Conservation (phyloP, 1,140 invertebrate species). For the Plodia interpunctella region DNA sequence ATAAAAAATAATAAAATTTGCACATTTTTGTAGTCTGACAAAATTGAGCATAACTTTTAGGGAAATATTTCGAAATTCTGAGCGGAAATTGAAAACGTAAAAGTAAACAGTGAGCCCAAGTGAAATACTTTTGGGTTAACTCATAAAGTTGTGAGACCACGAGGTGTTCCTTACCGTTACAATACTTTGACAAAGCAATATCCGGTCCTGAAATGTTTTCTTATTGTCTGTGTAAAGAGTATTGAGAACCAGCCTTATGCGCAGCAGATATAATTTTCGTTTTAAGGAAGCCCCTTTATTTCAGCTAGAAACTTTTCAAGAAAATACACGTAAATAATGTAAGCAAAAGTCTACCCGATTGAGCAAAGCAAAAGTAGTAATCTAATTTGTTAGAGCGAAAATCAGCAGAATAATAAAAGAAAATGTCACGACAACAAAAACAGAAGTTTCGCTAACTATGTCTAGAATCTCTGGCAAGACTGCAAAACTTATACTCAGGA, state of each 20-base stretch:
- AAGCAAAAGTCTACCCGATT: background rate
- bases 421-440: conserved; percentile 10
- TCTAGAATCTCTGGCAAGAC: conserved; percentile 5
- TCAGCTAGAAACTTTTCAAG: too few species aligned
- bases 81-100: conserved; percentile 28
- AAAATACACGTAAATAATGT: too few species aligned
- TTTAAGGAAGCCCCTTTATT: too few species aligned
- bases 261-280: background rate
- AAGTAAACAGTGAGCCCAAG: conserved; percentile 14
- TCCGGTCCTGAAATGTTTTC: conserved; percentile 6
- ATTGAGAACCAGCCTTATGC: background rate
- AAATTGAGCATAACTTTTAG: background rate
- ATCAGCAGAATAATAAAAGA: conserved; percentile 9
- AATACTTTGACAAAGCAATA: conserved; percentile 16
- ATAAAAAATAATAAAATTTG: too few species aligned
- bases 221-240: conserved; percentile 7
- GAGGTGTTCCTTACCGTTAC: background rate
- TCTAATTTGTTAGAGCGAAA: background rate
- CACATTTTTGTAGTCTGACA: too few species aligned
- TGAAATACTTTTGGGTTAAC: conserved; percentile 13
- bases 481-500: conserved; percentile 14
- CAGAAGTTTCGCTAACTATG: conserved; percentile 11
- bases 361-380: background rate
- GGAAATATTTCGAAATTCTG: background rate
- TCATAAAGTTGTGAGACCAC: conserved; percentile 15